These are phyloP conservation scores for Theristicus caerulescens DNA, from an alignment of 2,113 vertebrate genomes.

Conservation along the genomic window DNA sequence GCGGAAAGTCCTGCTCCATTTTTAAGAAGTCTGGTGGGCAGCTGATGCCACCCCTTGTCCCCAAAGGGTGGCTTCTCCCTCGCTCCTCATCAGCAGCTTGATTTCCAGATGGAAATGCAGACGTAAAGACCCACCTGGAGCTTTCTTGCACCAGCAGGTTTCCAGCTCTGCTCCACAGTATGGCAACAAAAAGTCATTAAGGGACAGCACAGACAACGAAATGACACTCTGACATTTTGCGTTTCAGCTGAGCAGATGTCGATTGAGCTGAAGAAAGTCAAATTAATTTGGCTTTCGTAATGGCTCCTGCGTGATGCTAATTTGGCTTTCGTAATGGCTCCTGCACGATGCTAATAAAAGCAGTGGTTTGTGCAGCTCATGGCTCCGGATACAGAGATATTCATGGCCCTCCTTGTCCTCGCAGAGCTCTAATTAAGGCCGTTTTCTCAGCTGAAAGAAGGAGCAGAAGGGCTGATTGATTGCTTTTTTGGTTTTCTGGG, in stretches of 20 bases:
- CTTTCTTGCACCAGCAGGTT: neutral
- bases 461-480: neutral
- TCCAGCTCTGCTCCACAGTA: neutral
- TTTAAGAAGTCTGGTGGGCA: neutral
- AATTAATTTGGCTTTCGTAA: neutral
- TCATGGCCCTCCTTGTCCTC: rapidly evolving
- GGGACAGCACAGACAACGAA: neutral
- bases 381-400: neutral
- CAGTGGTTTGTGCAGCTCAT: neutral
- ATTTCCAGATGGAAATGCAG: neutral
- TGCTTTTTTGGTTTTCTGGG: neutral
- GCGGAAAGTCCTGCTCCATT: rapidly evolving
- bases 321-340: neutral
- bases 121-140: neutral
- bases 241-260: neutral
- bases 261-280: neutral
- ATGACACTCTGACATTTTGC: neutral
- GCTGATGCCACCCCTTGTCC: neutral
- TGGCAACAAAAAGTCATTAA: neutral
- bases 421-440: neutral
- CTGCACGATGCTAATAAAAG: neutral
- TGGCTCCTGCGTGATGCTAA: neutral
- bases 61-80: neutral
- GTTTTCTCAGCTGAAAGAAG: neutral
- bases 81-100: neutral